Base-by-base conservation (phyloP, 2,113 vertebrate genomes). In the Thalassoma bifasciatum region DNA sequence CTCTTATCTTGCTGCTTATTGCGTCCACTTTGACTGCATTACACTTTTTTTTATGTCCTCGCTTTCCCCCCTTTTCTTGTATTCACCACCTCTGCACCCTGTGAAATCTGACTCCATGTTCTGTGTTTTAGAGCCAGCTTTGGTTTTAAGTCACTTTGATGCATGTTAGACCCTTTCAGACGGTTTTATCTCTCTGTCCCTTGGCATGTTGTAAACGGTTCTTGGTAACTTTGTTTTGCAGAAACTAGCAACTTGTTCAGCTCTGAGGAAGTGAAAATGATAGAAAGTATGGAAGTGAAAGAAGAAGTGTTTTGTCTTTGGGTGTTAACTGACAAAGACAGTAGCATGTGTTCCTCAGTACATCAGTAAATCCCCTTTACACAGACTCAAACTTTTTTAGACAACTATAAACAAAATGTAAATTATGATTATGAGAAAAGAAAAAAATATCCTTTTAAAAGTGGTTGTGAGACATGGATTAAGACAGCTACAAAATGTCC, bases 201-300 rank as follows among this genome's bases (percentile, higher is more conserved):
- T 8, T 6, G 0, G 38, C 53, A 52, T 63, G 68, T 50, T 40
- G 65, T 10, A 17, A 26, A 36, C 36, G 22, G 16, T 64, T 24
- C 49, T 21, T 16, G 63, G n/a, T 1, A 0, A 9, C 37, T 63
- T 37, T 0, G 4, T 37, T 34, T 63, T 23, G 13, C 4, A 9
- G 19, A 51, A 21, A 66, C 58, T 47, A 63, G 51, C 8, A 8
- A 8, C 5, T 36, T 12, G 7, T 42, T 56, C 12, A 10, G 13
- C 1, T 47, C 65, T 62, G 40, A 81, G 81, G 76, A 79, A 82
- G 54, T 80, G 84, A 82, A 75, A 82, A 61, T 44, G 21, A 81
- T 70, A 74, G 36, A 63, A 66, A 62, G 47, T 36, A 10, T 71
- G 67, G 74, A 72, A 76, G 62, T 69, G 83, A 88, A 87, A 85